These are phyloP conservation scores for Rotaria socialis DNA, from an alignment of 2,888 invertebrate species.

Conservation along the genomic window DNA sequence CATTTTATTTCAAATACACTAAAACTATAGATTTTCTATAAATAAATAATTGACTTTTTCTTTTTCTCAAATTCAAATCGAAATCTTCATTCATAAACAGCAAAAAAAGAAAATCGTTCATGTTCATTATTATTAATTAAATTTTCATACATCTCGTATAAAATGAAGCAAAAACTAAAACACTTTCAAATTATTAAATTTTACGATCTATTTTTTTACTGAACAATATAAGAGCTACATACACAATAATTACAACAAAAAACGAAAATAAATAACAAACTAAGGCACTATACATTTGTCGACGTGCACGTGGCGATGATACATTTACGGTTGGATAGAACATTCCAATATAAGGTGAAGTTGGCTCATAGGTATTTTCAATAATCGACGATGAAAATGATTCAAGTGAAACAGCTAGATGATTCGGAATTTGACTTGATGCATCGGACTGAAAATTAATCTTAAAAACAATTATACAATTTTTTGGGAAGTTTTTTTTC, in stretches of 20 bases:
- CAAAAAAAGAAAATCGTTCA: too few relatives aligned
- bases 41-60: too few relatives aligned
- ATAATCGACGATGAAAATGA: not conserved
- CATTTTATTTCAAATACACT: too few relatives aligned
- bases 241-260: not conserved
- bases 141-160: not conserved
- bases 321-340: not conserved
- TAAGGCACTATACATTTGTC: conserved; percentile 15
- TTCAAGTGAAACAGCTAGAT: conserved; percentile 5
- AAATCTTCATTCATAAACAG: too few relatives aligned
- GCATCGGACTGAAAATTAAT: not conserved
- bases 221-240: not conserved
- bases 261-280: conserved; percentile 8
- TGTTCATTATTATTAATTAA: not conserved
- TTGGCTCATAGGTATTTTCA: not conserved
- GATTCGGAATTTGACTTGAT: not conserved
- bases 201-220: conserved; percentile 1
- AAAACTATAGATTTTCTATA: too few relatives aligned
- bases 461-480: too few relatives aligned
- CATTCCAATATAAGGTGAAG: not conserved
- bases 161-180: not conserved
- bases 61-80: too few relatives aligned
- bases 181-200: not conserved
- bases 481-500: too few relatives aligned
- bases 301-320: not conserved